These are phyloP conservation scores for Poeciliopsis paucimaculata DNA, from an alignment of 2,797 vertebrate genomes.

Conservation along the genomic window DNA sequence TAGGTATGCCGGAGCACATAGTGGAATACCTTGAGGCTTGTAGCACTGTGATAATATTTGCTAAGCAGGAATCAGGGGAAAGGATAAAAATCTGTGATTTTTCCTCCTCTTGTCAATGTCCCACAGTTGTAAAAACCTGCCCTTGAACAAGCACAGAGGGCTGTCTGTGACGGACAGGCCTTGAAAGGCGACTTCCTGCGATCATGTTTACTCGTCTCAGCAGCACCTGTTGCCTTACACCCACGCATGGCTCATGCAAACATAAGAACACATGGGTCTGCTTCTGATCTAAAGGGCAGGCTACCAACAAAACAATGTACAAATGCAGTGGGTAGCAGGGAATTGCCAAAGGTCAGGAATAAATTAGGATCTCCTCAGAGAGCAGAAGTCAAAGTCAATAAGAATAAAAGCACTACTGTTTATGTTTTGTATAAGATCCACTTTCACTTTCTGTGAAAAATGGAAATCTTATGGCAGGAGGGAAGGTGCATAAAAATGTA, in stretches of 20 bases:
- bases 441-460: background rate
- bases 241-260: constrained; percentile 2
- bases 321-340: background rate
- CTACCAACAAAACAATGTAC: background rate
- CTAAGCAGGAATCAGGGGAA: background rate
- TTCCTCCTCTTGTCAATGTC: background rate
- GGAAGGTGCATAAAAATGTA: background rate
- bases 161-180: constrained; percentile 7
- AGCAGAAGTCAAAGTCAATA: background rate
- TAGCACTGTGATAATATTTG: constrained; percentile 7
- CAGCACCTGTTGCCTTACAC: constrained; percentile 7
- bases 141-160: background rate
- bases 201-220: background rate
- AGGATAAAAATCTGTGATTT: constrained; percentile 4
- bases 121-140: constrained; percentile 13
- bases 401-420: background rate
- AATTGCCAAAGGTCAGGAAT: background rate
- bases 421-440: background rate
- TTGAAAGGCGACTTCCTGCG: background rate
- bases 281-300: background rate
- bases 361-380: background rate
- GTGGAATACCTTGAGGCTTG: background rate
- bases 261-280: background rate
- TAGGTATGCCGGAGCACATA: background rate
- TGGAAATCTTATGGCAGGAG: background rate